Base-by-base conservation (phyloP, 2,888 invertebrate genomes). In the Prosapia bicincta region DNA sequence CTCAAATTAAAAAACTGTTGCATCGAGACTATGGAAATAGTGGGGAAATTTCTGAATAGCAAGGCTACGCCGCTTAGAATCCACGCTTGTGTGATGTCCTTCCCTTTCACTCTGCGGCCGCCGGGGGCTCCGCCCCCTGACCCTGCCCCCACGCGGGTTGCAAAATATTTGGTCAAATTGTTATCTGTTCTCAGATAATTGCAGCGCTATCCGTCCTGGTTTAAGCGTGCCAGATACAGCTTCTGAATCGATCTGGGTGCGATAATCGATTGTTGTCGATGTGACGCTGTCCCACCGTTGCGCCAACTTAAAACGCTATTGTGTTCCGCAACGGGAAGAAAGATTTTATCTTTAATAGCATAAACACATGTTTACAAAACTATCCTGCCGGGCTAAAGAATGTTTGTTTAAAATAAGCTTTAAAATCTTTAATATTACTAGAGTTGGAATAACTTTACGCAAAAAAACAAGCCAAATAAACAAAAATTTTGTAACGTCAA, bases 31-130 rank as follows among this genome's bases (percentile, higher is more conserved):
- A 54, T 54, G 20, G 54, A 74, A 74, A 74, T 69, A 74, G 74
- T 74, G 74, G 74, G 74, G 74, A 74, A 74, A 54, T 54, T 74
- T 69, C 74, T 74, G 74, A 72, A 72, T 72, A 67, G 72, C 72
- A 72, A 72, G 72, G 72, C 54, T 54, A 20, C 13, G 20, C 54
- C 20, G 54, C 54, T 38, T 38, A 13, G 38, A 38, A 13, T 38
- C 38, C 13, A 20, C n/a, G 54, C 54, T 54, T 69, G 26, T 69
- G 74, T 69, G 74, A 43, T 69, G 74, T 69, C 74, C 74, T 74
- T 74, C 69, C 68, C 68, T 69, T 43, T 38, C 43, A 43, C 71
- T 38, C 54, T 54, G 54, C 20, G 54, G 20, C 54, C 54, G 54
- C 20, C n/a, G 54, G 54, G 20, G 9, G 26, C 54, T 28, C 30